Evolutionary conservation across 2,113 vertebrate species (phyloP), one percentile per base, ranked within the genome.

Genomic region (Hemiprocne comata): DNA sequence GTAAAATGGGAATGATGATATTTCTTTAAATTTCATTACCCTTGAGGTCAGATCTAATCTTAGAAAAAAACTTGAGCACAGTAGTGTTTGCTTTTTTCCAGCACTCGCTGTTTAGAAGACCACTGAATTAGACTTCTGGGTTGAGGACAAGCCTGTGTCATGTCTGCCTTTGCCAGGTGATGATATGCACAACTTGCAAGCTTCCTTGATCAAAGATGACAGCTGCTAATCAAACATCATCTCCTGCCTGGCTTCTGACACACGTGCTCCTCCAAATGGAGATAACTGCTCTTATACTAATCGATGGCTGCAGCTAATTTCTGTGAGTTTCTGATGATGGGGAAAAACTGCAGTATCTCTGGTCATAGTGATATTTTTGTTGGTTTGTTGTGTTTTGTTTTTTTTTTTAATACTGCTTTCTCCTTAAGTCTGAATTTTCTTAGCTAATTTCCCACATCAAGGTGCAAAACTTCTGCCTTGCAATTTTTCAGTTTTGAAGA

Each of bases 371-470:
- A 84, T 55, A 4, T 62, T 65, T 78, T 66, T 8, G 14, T 20
- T 17, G 2, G 0, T 84, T 25, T 53, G 51, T 15, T 15, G 26
- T 26, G 0, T 79, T 33, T 55, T 9, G 6, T 31, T 31, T 55
- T 55, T 29, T 42, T 70, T 60, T 87, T 91, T 33, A 67, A 91
- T 91, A 71, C 66, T 94, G 18, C 57, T 95, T 95, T 95, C 72
- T 97, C 88, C 53, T 96, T 66, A 92, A 96, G 91, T 94, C 93
- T 97, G 36, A 91, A 93, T 97, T 97, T 97, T 97, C 96, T 91
- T 97, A 94, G 85, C 96, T 97, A 96, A 98, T 97, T 97, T 96
- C 97, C 97, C 97, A 97, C 97, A 97, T 96, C 74, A 95, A 96
- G 95, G 95, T 97, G 95, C 95, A 97, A 97, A 97, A 97, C 34